These are phyloP conservation scores for Phalera bucephala DNA, from an alignment of 2,888 invertebrate species.

Conservation along the genomic window DNA sequence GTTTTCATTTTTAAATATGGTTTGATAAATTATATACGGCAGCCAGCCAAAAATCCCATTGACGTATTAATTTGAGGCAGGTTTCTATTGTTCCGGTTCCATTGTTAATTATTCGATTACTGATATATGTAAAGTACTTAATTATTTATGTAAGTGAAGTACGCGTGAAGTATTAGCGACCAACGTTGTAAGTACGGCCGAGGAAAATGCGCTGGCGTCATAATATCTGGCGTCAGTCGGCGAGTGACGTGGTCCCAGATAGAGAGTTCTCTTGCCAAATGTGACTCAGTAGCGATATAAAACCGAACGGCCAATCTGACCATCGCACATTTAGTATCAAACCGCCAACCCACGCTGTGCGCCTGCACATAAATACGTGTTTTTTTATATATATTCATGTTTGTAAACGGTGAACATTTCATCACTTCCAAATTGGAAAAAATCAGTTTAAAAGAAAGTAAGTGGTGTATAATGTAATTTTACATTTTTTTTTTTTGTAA, in stretches of 20 bases:
- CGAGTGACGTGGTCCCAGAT: constrained; percentile 58
- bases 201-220: constrained; percentile 51
- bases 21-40: too few species aligned
- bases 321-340: constrained; percentile 55
- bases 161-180: constrained; percentile 4
- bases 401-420: constrained; percentile 63
- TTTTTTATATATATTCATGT: constrained; percentile 50
- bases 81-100: too few species aligned
- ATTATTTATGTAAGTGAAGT: too few species aligned
- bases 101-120: too few species aligned
- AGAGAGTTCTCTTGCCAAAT: constrained; percentile 67
- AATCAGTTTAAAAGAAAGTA: constrained; percentile 61
- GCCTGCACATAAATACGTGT: constrained; percentile 20
- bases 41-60: too few species aligned
- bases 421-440: constrained; percentile 63
- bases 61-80: too few species aligned
- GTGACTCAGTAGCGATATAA: constrained; percentile 69
- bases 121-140: too few species aligned
- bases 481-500: too few species aligned
- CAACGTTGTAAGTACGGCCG: constrained; percentile 5
- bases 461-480: too few species aligned
- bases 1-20: too few species aligned
- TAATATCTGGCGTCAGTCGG: constrained; percentile 54
- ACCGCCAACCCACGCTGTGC: constrained; percentile 35
- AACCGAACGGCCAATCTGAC: constrained; percentile 47